Evolutionary conservation across 2,113 vertebrate genomes (phyloP).

Genomic region (Mystacornis crossleyi): DNA sequence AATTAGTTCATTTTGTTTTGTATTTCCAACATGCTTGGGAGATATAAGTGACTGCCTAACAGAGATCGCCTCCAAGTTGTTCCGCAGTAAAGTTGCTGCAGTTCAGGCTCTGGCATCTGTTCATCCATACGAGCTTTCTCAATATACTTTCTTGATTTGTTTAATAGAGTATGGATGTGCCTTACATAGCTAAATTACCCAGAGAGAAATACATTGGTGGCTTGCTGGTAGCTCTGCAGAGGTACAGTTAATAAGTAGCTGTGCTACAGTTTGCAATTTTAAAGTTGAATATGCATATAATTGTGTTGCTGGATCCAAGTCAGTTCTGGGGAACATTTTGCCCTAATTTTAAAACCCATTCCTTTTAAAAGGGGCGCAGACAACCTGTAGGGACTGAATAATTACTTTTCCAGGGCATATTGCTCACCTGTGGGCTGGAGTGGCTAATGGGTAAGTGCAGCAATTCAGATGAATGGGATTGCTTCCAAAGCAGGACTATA

Average conservation of each 20-base stretch:
- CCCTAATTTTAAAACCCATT: background rate
- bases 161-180: background rate
- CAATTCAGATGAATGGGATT: background rate
- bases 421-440: background rate
- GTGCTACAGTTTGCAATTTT: background rate
- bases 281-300: background rate
- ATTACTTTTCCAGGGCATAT: background rate
- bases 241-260: background rate
- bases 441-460: background rate
- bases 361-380: background rate
- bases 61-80: background rate
- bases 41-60: background rate
- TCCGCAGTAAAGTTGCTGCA: background rate
- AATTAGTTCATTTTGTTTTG: slow-evolving; percentile 17
- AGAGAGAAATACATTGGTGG: background rate
- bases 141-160: background rate
- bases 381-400: background rate
- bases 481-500: background rate
- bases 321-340: background rate
- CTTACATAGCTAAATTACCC: background rate
- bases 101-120: background rate
- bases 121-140: background rate
- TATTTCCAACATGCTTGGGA: background rate
- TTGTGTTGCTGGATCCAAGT: background rate
- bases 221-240: background rate